A percentile compares a stretch with the other conserved stretches of the same genome.
phyloP scores from a whole-genome alignment of 2,113 vertebrate genomes.

The Erythrocebus patas region DNA sequence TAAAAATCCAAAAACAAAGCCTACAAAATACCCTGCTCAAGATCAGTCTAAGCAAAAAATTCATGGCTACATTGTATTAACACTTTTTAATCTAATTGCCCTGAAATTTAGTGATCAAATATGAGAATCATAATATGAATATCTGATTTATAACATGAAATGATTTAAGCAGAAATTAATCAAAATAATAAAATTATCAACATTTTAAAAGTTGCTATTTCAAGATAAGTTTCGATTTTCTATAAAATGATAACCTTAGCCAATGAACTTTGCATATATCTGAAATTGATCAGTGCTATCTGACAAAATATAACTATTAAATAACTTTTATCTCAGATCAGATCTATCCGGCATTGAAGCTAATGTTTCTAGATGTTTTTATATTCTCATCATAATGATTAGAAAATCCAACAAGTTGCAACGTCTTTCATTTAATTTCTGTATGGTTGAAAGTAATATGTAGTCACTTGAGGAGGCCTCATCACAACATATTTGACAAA shows the following conservation, averaged over 20 bases:
- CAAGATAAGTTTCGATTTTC: slow-evolving; percentile 69
- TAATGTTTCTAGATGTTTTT: slow-evolving; percentile 41
- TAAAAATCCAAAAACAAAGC: no score
- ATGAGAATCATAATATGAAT: background rate
- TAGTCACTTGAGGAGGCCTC: background rate
- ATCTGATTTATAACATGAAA: slow-evolving; percentile 10
- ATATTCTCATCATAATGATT: background rate
- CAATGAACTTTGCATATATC: slow-evolving; percentile 54
- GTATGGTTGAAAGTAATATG: background rate
- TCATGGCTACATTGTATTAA: no score
- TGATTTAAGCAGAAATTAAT: background rate
- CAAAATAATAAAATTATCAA: background rate
- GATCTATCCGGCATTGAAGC: background rate
- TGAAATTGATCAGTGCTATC: background rate
- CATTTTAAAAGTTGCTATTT: slow-evolving; percentile 24
- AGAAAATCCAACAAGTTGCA: background rate
- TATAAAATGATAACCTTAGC: slow-evolving; percentile 54
- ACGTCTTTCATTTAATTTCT: slow-evolving; percentile 30
- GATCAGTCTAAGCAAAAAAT: no score
- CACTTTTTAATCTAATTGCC: background rate
- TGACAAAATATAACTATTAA: background rate
- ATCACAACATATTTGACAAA: background rate
- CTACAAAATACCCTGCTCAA: no score
- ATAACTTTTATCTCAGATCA: background rate
- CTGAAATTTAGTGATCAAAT: slow-evolving; percentile 10